These are phyloP conservation scores for Malachius bipustulatus DNA, from an alignment of 2,888 invertebrate genomes.

Conservation along the genomic window DNA sequence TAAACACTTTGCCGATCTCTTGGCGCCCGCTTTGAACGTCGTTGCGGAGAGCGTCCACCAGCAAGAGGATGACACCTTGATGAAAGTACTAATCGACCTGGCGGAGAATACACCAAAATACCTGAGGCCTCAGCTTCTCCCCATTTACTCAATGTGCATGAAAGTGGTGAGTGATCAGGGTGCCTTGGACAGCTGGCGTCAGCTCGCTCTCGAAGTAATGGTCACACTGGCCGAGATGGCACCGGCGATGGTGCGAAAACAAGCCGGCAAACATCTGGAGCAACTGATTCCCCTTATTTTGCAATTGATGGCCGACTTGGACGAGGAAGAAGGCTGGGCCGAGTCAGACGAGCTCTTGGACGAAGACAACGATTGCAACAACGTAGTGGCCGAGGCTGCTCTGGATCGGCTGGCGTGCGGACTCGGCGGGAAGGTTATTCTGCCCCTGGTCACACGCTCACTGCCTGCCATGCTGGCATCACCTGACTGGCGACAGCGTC, in stretches of 20 bases:
- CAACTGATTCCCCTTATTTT: conserved; percentile 73
- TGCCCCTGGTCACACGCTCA: conserved; percentile 70
- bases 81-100: conserved; percentile 89
- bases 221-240: conserved; percentile 84
- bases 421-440: conserved; percentile 63
- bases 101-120: conserved; percentile 90
- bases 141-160: conserved; percentile 79
- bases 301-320: conserved; percentile 90
- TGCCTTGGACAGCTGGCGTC: conserved; percentile 72
- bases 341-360: conserved; percentile 76
- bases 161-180: conserved; percentile 66
- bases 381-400: conserved; percentile 92
- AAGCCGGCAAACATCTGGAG: conserved; percentile 72
- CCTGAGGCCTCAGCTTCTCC: conserved; percentile 73
- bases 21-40: conserved; percentile 66
- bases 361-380: conserved; percentile 90
- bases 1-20: conserved; percentile 75
- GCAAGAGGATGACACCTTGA: conserved; percentile 76
- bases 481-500: conserved; percentile 76
- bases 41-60: conserved; percentile 72
- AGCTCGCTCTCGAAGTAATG: conserved; percentile 77
- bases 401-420: conserved; percentile 96
- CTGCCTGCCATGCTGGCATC: conserved; percentile 80
- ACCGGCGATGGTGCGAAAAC: conserved; percentile 92
- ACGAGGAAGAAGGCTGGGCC: conserved; percentile 85